Evolutionary conservation across 2,113 vertebrate species (phyloP).

Genomic region (Sebastes fasciatus): DNA sequence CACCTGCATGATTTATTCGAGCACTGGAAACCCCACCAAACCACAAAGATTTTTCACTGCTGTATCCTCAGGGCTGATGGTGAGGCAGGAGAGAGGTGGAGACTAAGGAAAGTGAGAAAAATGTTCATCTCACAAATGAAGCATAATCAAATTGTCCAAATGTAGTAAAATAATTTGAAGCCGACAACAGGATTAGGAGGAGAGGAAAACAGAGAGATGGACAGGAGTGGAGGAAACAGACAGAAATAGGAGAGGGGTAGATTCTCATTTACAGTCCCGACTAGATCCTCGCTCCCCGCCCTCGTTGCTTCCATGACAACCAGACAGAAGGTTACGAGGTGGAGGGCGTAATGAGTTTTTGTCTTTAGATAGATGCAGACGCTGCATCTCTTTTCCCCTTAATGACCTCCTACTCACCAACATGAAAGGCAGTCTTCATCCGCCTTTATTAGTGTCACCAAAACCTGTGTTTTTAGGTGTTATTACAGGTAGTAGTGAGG

Average conservation of each 20-base stretch:
- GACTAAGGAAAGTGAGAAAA: neutral
- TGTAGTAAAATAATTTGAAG: neutral
- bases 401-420: constrained; percentile 53
- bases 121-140: neutral
- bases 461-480: constrained; percentile 31
- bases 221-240: constrained; percentile 3
- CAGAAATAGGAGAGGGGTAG: constrained; percentile 20
- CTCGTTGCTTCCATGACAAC: constrained; percentile 77
- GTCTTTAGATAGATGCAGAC: constrained; percentile 56
- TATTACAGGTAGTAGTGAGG: constrained; percentile 20
- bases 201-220: neutral
- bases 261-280: constrained; percentile 67
- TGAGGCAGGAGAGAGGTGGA: neutral
- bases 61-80: neutral
- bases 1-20: constrained; percentile 25
- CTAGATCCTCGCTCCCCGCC: constrained; percentile 47
- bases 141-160: neutral
- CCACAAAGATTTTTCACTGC: neutral
- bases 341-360: constrained; percentile 69
- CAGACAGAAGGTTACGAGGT: constrained; percentile 70
- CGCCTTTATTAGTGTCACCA: constrained; percentile 30
- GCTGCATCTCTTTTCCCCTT: constrained; percentile 18
- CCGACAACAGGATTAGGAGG: neutral
- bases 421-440: constrained; percentile 32
- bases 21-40: constrained; percentile 4